These are phyloP conservation scores for Megathymus violae DNA, from an alignment of 1,140 invertebrate genomes.

Conservation along the genomic window DNA sequence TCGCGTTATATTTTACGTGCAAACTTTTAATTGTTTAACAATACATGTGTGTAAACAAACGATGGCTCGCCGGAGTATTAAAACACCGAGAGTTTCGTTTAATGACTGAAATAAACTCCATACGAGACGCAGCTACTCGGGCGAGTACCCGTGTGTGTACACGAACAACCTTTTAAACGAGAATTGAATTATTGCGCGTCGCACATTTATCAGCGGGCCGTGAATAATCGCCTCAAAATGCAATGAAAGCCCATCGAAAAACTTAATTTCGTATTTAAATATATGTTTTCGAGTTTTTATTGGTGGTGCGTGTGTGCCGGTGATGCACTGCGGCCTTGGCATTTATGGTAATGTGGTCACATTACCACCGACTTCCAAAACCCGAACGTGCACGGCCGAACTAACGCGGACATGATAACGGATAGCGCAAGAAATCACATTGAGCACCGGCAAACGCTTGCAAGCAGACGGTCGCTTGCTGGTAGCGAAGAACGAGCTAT, in stretches of 20 bases:
- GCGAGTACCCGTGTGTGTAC: slow-evolving; percentile 25
- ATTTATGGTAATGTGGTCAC: slow-evolving; percentile 17
- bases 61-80: background rate
- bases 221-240: slow-evolving; percentile 73
- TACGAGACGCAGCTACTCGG: slow-evolving; percentile 44
- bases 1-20: too few species aligned
- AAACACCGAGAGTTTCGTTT: slow-evolving; percentile 26
- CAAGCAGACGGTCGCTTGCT: too few species aligned
- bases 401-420: too few species aligned
- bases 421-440: too few species aligned
- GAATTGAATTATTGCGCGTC: slow-evolving; percentile 76
- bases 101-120: slow-evolving; percentile 52
- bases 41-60: background rate
- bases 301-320: slow-evolving; percentile 18
- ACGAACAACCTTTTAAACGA: slow-evolving; percentile 65
- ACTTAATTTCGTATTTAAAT: slow-evolving; percentile 79
- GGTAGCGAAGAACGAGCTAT: too few species aligned
- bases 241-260: slow-evolving; percentile 71
- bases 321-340: slow-evolving; percentile 18
- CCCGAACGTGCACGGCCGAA: background rate
- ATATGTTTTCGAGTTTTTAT: slow-evolving; percentile 63
- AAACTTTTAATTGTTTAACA: too few species aligned
- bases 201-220: slow-evolving; percentile 71
- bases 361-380: background rate
- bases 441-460: too few species aligned